Conservation (phyloP, 2,797 vertebrate genomes). For the Centroberyx gerrardi region DNA sequence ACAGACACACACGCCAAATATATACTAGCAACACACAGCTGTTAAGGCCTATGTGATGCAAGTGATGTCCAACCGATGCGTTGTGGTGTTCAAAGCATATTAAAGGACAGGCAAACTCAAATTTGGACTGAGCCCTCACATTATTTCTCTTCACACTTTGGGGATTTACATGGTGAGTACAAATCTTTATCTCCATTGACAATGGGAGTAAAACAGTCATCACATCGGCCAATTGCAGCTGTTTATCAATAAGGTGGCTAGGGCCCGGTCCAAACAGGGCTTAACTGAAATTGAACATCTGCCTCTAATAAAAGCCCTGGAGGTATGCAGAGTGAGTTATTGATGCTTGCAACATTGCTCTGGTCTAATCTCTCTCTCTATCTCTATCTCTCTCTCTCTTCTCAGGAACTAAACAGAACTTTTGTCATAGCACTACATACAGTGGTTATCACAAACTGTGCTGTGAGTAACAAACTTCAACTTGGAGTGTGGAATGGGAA, state of each 20-base stretch:
- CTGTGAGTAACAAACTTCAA: slow-evolving; percentile 6
- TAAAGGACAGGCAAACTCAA: slow-evolving; percentile 36
- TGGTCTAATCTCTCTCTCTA: background rate
- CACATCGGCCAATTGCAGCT: slow-evolving; percentile 53
- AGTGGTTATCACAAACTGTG: slow-evolving; percentile 17
- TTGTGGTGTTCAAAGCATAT: slow-evolving; percentile 32
- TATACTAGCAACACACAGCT: background rate
- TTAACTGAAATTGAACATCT: slow-evolving; percentile 73
- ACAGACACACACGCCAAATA: background rate
- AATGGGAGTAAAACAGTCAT: slow-evolving; percentile 66
- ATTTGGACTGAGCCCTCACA: slow-evolving; percentile 34
- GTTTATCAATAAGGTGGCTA: slow-evolving; percentile 60
- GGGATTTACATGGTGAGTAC: slow-evolving; percentile 55
- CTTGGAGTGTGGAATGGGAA: slow-evolving; percentile 19
- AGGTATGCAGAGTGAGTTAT: slow-evolving; percentile 27
- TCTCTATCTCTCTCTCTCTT: slow-evolving; percentile 6
- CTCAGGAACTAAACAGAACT: background rate
- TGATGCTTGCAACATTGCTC: slow-evolving; percentile 9
- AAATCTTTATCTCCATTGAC: slow-evolving; percentile 61
- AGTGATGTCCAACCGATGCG: background rate
- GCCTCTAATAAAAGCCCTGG: slow-evolving; percentile 48
- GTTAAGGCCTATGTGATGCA: background rate
- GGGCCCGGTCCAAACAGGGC: slow-evolving; percentile 44
- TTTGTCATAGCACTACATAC: slow-evolving; percentile 6
- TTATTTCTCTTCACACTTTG: slow-evolving; percentile 11